phyloP scores from a whole-genome alignment of 2,113 vertebrate species.

The Ceuthmochares aereus region DNA sequence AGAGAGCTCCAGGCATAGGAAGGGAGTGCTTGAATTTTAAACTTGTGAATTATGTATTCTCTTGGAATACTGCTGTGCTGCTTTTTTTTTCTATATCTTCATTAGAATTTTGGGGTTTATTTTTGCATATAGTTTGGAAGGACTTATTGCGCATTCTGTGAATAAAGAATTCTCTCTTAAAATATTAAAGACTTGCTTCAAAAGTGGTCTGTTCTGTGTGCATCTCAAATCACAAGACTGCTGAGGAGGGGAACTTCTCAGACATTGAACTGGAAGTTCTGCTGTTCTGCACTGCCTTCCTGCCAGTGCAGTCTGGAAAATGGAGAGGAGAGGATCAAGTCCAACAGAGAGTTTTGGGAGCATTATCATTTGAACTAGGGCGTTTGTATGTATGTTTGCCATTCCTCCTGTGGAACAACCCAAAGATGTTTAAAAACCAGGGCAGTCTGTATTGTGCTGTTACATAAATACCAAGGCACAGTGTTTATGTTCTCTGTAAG shows the following conservation, averaged over 20 bases:
- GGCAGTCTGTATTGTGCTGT: background rate
- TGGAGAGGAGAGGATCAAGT: background rate
- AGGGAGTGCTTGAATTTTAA: conserved; percentile 43
- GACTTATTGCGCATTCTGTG: background rate
- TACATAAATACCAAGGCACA: background rate
- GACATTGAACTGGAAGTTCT: background rate
- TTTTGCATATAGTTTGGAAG: background rate
- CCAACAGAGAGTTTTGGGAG: background rate
- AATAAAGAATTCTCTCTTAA: conserved; percentile 51
- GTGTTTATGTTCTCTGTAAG: background rate
- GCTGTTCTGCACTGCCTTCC: background rate
- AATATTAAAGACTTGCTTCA: conserved; percentile 50
- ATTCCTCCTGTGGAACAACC: background rate
- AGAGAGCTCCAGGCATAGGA: conserved; percentile 50
- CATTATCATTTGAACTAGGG: background rate
- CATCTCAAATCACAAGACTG: conserved; percentile 41
- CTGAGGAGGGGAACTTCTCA: background rate
- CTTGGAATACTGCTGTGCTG: conserved; percentile 5
- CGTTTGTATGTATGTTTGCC: background rate
- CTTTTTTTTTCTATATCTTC: background rate
- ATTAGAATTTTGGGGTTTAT: conserved; percentile 18
- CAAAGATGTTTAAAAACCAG: background rate
- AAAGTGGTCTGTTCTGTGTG: conserved; percentile 29
- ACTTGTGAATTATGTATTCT: conserved; percentile 62
- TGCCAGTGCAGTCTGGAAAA: background rate